phyloP scores from a whole-genome alignment of 2,888 invertebrate species.

The Gastrophysa polygoni region DNA sequence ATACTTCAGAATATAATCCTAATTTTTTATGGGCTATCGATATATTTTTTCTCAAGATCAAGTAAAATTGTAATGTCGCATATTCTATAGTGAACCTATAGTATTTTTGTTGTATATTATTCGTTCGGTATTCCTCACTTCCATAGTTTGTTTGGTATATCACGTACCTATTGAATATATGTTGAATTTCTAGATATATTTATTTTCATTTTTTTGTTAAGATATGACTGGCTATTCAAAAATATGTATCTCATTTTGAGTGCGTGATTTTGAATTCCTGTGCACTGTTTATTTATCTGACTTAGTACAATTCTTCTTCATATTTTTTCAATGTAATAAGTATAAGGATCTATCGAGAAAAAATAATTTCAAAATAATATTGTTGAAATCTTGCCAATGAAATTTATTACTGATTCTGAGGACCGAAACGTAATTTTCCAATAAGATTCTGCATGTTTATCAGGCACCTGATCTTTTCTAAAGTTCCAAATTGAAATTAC shows the following conservation, averaged over 20 bases:
- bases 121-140: background rate
- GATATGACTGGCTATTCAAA: conserved; percentile 3
- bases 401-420: conserved; percentile 46
- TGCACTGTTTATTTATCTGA: conserved; percentile 49
- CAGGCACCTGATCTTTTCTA: conserved; percentile 52
- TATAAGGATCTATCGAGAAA: conserved; percentile 36
- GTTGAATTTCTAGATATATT: conserved; percentile 20
- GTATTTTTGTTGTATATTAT: background rate
- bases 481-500: conserved; percentile 39
- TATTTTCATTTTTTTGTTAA: conserved; percentile 23
- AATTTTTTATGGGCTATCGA: too few relatives aligned
- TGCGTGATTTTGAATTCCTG: conserved; percentile 24
- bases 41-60: too few relatives aligned
- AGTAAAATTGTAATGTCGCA: too few relatives aligned
- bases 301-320: conserved; percentile 40
- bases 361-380: conserved; percentile 29
- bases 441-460: conserved; percentile 51
- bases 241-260: background rate
- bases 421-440: conserved; percentile 45
- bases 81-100: background rate
- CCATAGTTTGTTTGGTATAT: conserved; percentile 33
- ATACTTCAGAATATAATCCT: too few relatives aligned
- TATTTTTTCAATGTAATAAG: conserved; percentile 14
- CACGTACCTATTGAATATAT: conserved; percentile 10
- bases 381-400: conserved; percentile 41